These are phyloP conservation scores for Seira musarum DNA, from an alignment of 2,888 invertebrate genomes.

Conservation along the genomic window DNA sequence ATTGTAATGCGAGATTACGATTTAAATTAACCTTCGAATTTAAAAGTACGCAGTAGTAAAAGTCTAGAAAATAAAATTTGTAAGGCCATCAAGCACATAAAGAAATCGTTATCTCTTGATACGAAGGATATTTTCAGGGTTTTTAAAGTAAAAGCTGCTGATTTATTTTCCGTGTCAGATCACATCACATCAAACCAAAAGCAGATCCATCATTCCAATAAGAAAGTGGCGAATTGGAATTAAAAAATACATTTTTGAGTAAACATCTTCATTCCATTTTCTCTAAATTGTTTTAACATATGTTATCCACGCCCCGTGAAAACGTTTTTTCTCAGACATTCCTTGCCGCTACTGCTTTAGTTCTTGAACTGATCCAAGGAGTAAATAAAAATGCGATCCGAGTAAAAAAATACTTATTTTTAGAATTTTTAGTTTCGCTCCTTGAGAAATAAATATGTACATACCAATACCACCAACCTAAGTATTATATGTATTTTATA, in stretches of 20 bases:
- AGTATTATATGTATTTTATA: background rate
- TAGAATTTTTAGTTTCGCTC: too few relatives aligned
- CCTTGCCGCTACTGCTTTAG: conserved; percentile 7
- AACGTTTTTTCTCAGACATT: background rate
- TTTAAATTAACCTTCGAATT: too few relatives aligned
- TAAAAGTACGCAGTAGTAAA: too few relatives aligned
- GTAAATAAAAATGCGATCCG: too few relatives aligned
- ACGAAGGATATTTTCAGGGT: conserved; percentile 2
- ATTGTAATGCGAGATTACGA: too few relatives aligned
- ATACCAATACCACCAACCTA: background rate
- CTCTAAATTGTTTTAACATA: background rate
- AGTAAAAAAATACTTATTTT: conserved; percentile 19
- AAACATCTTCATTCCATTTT: background rate
- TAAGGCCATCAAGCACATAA: too few relatives aligned
- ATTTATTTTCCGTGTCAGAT: conserved; percentile 32
- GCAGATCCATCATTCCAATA: too few relatives aligned
- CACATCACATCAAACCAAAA: background rate
- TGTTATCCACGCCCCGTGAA: background rate
- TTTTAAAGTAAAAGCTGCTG: background rate
- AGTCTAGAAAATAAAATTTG: too few relatives aligned
- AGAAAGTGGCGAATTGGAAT: too few relatives aligned
- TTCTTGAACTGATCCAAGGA: conserved; percentile 38
- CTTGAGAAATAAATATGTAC: too few relatives aligned
- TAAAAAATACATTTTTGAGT: background rate
- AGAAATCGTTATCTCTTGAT: too few relatives aligned